Base-by-base conservation (phyloP, 2,797 vertebrate species). In the Falco cherrug region DNA sequence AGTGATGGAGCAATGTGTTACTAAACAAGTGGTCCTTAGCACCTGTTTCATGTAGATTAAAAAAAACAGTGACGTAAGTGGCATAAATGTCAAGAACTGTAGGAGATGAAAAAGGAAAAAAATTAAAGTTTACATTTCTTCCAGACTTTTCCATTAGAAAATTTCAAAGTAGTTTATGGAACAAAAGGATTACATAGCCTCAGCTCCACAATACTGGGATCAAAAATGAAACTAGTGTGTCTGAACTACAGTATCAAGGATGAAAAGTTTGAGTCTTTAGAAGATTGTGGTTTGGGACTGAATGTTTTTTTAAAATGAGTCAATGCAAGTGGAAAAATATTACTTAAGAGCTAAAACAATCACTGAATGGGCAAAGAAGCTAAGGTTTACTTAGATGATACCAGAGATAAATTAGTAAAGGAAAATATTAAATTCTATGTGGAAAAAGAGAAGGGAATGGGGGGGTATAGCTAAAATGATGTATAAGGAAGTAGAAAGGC, bases 201-300 rank as follows among this genome's bases (percentile, higher is more conserved):
- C 56, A 75, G 26, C 50, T 80, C 45, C 4, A 8, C 48, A 84
- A 10, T 64, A 9, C 8, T 75, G 13, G 8, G 45, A 48, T 77
- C 22, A 83, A 41, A 82, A 89, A 56, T 64, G 28, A 65, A 86
- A 28, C 28, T 56, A 26, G 10, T 1, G 4, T 41, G 7, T 80
- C 71, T 84, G 28, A 92, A 50, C 48, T 77, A 17, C 37, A 53
- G 8, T 79, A 74, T 82, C 48, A 70, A 53, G 41, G 28, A 50
- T 61, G 41, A 95, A 67, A 61, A 84, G 16, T 71, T 68, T 94
- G 88, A 47, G 6, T 57, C 51, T 85, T 87, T 88, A 60, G 61
- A 87, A 92, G 59, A 71, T 7, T 83, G 90, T 83, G 91, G 41
- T 95, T 95, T 95, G 88, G 60, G 77, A 76, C 85, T 50, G 39